phyloP scores from a whole-genome alignment of 1,140 invertebrate species.

The Saxidomus purpurata region DNA sequence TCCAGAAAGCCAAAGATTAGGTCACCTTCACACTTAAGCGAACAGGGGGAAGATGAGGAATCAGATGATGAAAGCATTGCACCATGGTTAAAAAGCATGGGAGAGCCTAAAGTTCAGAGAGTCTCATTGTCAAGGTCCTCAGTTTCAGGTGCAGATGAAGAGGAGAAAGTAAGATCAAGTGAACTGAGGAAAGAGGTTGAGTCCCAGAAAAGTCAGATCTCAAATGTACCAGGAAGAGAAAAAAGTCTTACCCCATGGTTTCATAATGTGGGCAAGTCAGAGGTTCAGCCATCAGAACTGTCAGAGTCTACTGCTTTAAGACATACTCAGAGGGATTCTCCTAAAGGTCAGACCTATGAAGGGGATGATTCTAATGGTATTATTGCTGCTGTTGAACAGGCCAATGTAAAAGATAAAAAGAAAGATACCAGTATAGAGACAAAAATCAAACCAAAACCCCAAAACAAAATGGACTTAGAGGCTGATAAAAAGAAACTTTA shows the following conservation, averaged over 20 bases:
- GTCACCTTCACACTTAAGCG: slow-evolving; percentile 34
- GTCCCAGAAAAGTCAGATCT: neutral
- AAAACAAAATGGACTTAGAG: neutral
- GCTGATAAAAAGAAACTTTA: slow-evolving; percentile 2
- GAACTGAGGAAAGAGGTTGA: neutral
- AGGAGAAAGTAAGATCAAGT: neutral
- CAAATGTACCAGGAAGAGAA: neutral
- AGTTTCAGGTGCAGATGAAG: neutral
- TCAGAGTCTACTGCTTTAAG: neutral
- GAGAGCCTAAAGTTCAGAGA: neutral
- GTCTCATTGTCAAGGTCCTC: neutral
- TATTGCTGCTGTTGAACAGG: neutral
- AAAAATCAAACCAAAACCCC: neutral
- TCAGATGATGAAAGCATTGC: slow-evolving; percentile 51
- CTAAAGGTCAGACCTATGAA: neutral
- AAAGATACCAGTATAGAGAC: neutral
- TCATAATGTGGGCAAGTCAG: neutral
- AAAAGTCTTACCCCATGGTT: neutral
- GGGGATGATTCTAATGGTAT: neutral
- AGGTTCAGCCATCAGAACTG: neutral
- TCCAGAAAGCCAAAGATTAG: slow-evolving; percentile 24
- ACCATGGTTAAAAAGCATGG: slow-evolving; percentile 29
- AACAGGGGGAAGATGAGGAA: slow-evolving; percentile 56
- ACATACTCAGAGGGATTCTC: neutral
- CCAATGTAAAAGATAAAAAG: neutral